Evolutionary conservation across 2,797 vertebrate genomes (phyloP).

Genomic region (Coregonus suidteri): DNA sequence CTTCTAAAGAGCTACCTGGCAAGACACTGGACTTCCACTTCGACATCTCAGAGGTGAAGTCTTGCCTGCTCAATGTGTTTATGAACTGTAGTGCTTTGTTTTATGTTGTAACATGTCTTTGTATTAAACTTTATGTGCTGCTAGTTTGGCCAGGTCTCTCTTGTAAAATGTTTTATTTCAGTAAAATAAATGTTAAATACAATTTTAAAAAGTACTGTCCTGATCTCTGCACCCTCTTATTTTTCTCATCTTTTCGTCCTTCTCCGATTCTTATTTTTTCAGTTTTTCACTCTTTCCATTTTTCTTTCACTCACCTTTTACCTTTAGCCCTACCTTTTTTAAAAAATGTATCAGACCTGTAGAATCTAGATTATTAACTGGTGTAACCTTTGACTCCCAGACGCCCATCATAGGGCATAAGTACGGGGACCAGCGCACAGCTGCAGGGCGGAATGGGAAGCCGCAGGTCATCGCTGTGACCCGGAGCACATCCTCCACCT

Average conservation of each 20-base stretch:
- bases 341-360: not conserved
- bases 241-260: not conserved
- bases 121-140: not conserved
- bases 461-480: slow-evolving; percentile 97
- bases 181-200: slow-evolving; percentile 27
- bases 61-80: not conserved
- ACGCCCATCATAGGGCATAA: slow-evolving; percentile 99
- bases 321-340: not conserved
- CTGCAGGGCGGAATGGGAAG: slow-evolving; percentile 91
- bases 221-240: too few relatives aligned
- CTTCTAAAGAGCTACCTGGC: slow-evolving; percentile 95
- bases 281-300: not conserved
- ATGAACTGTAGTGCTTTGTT: not conserved
- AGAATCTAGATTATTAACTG: not conserved
- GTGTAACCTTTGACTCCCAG: slow-evolving; percentile 62
- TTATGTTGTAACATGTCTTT: not conserved
- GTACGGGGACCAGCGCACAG: slow-evolving; percentile 91
- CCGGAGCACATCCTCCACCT: slow-evolving; percentile 96
- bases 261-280: not conserved
- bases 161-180: too few relatives aligned
- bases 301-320: not conserved
- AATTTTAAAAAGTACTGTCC: not conserved
- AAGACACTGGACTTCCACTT: slow-evolving; percentile 99
- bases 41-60: slow-evolving; percentile 94
- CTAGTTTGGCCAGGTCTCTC: too few relatives aligned